phyloP scores from a whole-genome alignment of 2,113 vertebrate genomes.

The Edolisoma coerulescens region DNA sequence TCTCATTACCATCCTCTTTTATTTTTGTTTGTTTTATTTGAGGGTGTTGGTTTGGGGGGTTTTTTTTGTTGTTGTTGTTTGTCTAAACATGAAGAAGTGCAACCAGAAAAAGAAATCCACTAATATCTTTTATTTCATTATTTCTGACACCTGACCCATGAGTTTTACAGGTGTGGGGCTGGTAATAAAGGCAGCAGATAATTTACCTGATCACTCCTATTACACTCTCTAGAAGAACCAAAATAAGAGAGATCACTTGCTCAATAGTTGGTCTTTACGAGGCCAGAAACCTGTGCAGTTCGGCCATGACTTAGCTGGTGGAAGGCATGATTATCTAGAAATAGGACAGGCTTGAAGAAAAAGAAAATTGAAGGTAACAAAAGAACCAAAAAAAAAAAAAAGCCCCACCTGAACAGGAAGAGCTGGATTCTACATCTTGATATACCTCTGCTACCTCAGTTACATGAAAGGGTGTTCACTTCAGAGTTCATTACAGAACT shows the following conservation, averaged over 20 bases:
- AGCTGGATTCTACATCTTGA: background rate
- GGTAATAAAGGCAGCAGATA: background rate
- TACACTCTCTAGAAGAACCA: background rate
- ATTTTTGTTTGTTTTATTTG: background rate
- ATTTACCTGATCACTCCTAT: background rate
- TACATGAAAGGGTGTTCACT: background rate
- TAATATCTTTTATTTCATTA: background rate
- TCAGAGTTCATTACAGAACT: background rate
- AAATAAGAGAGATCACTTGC: background rate
- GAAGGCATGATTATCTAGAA: background rate
- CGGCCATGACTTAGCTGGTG: background rate
- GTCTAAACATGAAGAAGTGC: background rate
- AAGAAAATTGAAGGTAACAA: background rate
- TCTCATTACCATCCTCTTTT: background rate
- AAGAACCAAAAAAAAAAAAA: background rate
- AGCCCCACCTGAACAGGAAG: background rate
- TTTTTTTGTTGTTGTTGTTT: too few species aligned
- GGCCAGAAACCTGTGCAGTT: background rate
- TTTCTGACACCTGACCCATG: background rate
- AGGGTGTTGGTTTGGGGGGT: background rate
- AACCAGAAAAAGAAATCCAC: background rate
- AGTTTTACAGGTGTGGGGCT: background rate
- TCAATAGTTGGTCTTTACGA: rapidly evolving
- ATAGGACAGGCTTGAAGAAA: background rate
- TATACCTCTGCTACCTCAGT: background rate